Evolutionary conservation across 1,140 invertebrate genomes (phyloP), one percentile per base, ranked within the genome.

Genomic region (Pseudobourletiella spinata): DNA sequence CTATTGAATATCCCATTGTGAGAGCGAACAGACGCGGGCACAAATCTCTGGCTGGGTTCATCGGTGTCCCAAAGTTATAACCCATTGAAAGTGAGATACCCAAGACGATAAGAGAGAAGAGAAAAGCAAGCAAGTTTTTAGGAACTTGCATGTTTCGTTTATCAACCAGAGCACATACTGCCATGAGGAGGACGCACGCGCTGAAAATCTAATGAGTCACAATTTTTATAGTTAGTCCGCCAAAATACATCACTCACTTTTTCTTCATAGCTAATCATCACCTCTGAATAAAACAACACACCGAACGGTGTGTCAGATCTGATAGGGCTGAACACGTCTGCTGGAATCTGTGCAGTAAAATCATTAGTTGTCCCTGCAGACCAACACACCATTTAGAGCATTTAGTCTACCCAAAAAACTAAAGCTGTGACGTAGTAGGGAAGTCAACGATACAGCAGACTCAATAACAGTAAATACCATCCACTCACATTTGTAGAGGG

Each of bases 11-110:
- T 11, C 66, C 66, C 11, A 64, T 3, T 4, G 58, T 61, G 16
- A 61, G 15, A 2, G 62, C 61, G 1, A 54, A 44, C 11, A 67
- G 20, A 35, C 62, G 43, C 24, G 66, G 61, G 3, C 44, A 22
- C 2, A 67, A 32, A 48, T 67, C 66, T 58, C 66, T 59, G 16
- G 66, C 66, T 18, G 66, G 66, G 46, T 67, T 67, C 44, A 67
- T 35, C 30, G 56, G 24, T 20, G 50, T 35, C n/a, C 66, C 66
- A 18, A 55, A 35, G 30, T 61, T 61, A 1, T 46, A 16, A 18
- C 35, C 55, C 42, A 50, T 51, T 22, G 42, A 32, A 8, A 64
- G 42, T 28, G 52, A 32, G 20, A 64, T 18, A 20, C 42, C 58
- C 57, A 48, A 35, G 25, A 67, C 59, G 4, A 44, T 48, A 4